Evolutionary conservation across 2,113 vertebrate genomes (phyloP).

Genomic region (Falcunculus frontatus): DNA sequence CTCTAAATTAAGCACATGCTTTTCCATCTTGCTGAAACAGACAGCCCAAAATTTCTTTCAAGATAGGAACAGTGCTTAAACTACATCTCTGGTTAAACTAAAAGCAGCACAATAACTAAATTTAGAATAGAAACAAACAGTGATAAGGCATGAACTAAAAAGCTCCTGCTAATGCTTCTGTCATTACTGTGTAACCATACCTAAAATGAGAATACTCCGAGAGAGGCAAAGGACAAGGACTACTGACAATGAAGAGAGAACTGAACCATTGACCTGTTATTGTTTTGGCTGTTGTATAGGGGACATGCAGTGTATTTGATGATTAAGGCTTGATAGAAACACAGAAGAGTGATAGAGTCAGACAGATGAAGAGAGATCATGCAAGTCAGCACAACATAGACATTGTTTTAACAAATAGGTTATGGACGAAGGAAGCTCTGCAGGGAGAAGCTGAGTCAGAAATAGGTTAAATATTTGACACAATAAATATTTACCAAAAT

Average conservation of each 20-base stretch:
- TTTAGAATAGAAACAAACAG: neutral
- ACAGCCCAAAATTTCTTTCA: neutral
- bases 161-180: neutral
- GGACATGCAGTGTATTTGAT: neutral
- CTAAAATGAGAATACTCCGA: neutral
- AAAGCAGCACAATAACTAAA: neutral
- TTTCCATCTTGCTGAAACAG: neutral
- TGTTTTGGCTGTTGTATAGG: neutral
- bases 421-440: neutral
- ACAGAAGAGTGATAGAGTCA: neutral
- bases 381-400: neutral
- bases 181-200: neutral
- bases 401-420: neutral
- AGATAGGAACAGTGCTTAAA: neutral
- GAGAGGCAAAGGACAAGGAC: neutral
- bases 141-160: neutral
- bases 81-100: neutral
- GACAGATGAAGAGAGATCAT: neutral
- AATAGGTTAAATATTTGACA: neutral
- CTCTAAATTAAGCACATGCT: neutral
- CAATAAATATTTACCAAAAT: neutral
- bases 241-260: neutral
- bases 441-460: neutral
- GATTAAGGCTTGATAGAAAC: neutral
- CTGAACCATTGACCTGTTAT: neutral